Evolutionary conservation across 2,797 vertebrate genomes (phyloP).

Genomic region (Leptatherina wallacei): DNA sequence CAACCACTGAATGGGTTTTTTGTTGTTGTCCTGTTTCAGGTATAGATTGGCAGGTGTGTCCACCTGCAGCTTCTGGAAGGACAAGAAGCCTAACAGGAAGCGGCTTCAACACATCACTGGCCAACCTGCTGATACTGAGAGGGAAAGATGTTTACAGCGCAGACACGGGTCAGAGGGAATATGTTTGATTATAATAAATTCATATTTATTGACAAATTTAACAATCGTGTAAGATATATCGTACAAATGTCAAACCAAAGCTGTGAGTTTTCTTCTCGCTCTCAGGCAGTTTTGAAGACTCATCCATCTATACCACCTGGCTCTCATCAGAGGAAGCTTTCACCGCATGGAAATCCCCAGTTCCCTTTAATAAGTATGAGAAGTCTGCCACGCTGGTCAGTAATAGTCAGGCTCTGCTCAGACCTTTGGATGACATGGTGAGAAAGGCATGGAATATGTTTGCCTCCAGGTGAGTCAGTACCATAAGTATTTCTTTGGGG

Average conservation of each 20-base stretch:
- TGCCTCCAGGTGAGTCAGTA: constrained; percentile 90
- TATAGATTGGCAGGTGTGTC: constrained; percentile 91
- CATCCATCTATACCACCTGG: constrained; percentile 91
- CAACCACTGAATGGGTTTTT: no score
- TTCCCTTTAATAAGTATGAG: constrained; percentile 92
- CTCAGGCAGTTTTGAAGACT: constrained; percentile 88
- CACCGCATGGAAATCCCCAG: constrained; percentile 87
- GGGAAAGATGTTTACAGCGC: constrained; percentile 88
- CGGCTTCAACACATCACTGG: constrained; percentile 90
- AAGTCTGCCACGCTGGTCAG: constrained; percentile 93
- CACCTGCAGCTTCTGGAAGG: constrained; percentile 63
- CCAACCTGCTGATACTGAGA: constrained; percentile 92
- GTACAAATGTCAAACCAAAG: background rate
- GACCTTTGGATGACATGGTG: constrained; percentile 88
- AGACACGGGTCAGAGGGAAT: constrained; percentile 82
- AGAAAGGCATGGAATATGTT: constrained; percentile 99
- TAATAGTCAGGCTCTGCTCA: constrained; percentile 93
- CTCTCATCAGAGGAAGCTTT: constrained; percentile 83
- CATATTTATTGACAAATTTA: background rate
- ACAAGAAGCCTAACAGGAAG: constrained; percentile 51
- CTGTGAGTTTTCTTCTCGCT: constrained; percentile 7
- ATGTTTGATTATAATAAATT: background rate
- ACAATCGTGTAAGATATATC: background rate
- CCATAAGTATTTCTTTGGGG: background rate
- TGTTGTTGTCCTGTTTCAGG: constrained; percentile 74